Conservation (phyloP, 2,113 vertebrate genomes). For the Anarrhichthys ocellatus region DNA sequence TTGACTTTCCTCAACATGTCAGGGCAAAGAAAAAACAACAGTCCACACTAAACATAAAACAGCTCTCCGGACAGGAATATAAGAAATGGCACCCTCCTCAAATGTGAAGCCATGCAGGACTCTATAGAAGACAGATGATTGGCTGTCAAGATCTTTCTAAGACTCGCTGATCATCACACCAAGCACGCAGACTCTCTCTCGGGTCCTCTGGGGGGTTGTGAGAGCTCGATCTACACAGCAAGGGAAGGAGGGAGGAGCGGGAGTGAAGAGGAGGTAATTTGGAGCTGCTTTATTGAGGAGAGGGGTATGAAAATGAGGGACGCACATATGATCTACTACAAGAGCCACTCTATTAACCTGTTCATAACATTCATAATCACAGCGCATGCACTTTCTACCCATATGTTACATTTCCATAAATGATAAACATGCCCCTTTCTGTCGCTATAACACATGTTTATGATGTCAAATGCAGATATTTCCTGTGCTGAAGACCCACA, state of each 20-base stretch:
- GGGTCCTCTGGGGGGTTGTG: slow-evolving; percentile 50
- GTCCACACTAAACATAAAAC: slow-evolving; percentile 70
- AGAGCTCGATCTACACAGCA: slow-evolving; percentile 50
- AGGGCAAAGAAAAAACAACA: slow-evolving; percentile 63
- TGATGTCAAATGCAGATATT: slow-evolving; percentile 8
- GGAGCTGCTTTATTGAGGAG: slow-evolving; percentile 38
- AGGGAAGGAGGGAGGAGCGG: slow-evolving; percentile 29
- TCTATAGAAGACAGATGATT: slow-evolving; percentile 72
- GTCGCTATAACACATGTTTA: slow-evolving; percentile 32
- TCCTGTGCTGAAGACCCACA: not conserved
- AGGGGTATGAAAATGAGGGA: slow-evolving; percentile 20
- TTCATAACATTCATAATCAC: slow-evolving; percentile 39
- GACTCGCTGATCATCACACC: slow-evolving; percentile 76
- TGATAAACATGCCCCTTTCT: slow-evolving; percentile 21
- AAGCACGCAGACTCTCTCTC: slow-evolving; percentile 62
- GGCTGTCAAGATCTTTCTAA: slow-evolving; percentile 72
- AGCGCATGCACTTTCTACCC: not conserved
- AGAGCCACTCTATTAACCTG: not conserved
- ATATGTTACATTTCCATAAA: slow-evolving; percentile 36
- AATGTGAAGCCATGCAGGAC: slow-evolving; percentile 72
- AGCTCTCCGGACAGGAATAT: slow-evolving; percentile 68
- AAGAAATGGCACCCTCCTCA: slow-evolving; percentile 70
- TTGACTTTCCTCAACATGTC: slow-evolving; percentile 46
- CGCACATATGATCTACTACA: slow-evolving; percentile 10
- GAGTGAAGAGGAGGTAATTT: slow-evolving; percentile 68